Evolutionary conservation across 37 sponge, comb jelly and placozoan genomes (phyloP).

Genomic region (Dysidea cf. avara): DNA sequence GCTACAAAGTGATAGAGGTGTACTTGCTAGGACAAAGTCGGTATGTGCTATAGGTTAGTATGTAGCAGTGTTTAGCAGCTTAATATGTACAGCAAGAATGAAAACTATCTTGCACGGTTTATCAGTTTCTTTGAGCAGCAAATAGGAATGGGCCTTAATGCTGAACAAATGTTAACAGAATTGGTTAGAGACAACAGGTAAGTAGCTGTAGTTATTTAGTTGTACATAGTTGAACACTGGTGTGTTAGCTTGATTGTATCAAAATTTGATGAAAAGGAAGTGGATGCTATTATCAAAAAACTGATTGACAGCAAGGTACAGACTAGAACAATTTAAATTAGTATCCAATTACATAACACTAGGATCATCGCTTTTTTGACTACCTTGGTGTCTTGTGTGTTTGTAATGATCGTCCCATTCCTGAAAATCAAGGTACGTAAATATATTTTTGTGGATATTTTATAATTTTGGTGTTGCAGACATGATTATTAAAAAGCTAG

Average conservation of each 20-base stretch:
- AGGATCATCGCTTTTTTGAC: slow-evolving; percentile 64
- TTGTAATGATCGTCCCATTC: slow-evolving; percentile 54
- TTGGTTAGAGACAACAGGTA: slow-evolving; percentile 76
- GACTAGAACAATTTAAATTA: not conserved
- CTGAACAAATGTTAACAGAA: slow-evolving; percentile 81
- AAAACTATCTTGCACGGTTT: slow-evolving; percentile 66
- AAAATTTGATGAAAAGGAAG: slow-evolving; percentile 20
- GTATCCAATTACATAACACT: not conserved
- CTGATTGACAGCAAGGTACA: slow-evolving; percentile 16
- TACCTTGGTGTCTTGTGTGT: slow-evolving; percentile 66
- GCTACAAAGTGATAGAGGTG: slow-evolving; percentile 44
- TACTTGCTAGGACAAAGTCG: slow-evolving; percentile 63
- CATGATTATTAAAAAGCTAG: too few species aligned
- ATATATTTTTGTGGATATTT: not conserved
- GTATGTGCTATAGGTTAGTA: too few species aligned
- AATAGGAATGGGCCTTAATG: slow-evolving; percentile 69
- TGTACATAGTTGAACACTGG: too few species aligned
- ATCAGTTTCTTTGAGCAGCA: slow-evolving; percentile 52
- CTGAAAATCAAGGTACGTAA: slow-evolving; percentile 54
- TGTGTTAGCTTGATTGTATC: slow-evolving; percentile 43
- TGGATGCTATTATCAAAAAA: slow-evolving; percentile 29
- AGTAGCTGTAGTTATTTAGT: slow-evolving; percentile 9
- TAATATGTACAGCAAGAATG: slow-evolving; percentile 59
- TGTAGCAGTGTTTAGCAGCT: too few species aligned
- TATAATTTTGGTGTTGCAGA: too few species aligned